Conservation (phyloP, 2,113 vertebrate genomes). For the Octodon degus region DNA sequence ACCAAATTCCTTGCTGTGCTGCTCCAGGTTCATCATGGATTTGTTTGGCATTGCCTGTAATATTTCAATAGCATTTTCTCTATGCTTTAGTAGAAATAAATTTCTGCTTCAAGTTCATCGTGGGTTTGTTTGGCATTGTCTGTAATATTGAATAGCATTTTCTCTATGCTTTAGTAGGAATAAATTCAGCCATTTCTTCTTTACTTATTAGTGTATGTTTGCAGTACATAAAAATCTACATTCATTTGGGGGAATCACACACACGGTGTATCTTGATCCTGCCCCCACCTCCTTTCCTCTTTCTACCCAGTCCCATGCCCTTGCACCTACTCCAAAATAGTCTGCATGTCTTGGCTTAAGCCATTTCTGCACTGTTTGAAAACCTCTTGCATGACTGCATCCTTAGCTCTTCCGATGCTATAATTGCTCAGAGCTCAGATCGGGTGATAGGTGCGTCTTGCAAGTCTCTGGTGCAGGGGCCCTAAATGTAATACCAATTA, state of each 20-base stretch:
- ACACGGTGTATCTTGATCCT: neutral
- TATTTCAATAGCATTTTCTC: neutral
- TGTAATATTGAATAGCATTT: neutral
- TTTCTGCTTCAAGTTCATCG: neutral
- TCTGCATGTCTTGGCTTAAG: neutral
- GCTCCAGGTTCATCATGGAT: neutral
- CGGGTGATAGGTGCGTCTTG: neutral
- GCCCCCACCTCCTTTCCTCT: neutral
- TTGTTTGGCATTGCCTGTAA: neutral
- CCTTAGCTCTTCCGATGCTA: neutral
- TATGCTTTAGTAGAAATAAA: neutral
- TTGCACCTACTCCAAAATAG: neutral
- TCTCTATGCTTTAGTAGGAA: neutral
- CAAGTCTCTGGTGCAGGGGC: neutral
- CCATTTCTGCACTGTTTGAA: neutral
- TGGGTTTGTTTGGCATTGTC: neutral
- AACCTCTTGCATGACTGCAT: neutral
- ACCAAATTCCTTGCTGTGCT: fast-evolving
- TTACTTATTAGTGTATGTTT: neutral
- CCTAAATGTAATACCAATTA: neutral
- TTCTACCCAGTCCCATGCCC: neutral
- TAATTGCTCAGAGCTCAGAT: neutral
- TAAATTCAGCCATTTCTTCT: neutral
- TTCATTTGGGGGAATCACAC: neutral
- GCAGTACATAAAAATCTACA: neutral